Base-by-base conservation (phyloP, 2,888 invertebrate genomes). In the Anagyrus pseudococci region DNA sequence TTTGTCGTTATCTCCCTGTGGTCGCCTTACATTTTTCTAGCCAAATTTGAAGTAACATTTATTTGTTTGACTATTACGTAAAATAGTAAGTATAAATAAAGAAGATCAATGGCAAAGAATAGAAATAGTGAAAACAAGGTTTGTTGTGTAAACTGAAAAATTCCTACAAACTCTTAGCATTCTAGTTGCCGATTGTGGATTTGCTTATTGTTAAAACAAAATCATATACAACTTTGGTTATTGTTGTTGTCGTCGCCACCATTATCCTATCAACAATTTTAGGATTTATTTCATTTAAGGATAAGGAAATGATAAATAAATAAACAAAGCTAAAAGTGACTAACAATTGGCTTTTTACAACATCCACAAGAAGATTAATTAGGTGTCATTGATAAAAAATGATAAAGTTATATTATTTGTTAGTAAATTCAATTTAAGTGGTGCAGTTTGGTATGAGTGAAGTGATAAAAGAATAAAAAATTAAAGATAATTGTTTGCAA, bases 181-280 rank as follows among this genome's bases (percentile, higher is more conserved):
- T 66, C 57, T 62, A 62, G 66, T 62, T 66, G 56, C 58, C 50
- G 52, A 62, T 62, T 44, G 49, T 60, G 62, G 50, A 62, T 44
- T 60, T 57, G 57, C 66, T 66, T 63, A 50, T 63, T 55, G 52
- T 54, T 54, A 20, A 54, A 47, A 49, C 58, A 59, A 37, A 44
- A 46, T 15, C 4, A 29, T 29, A 29, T 29, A 10, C 43, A 43
- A 43, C n/a, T 43, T 17, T 19, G 1, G 43, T 43, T n/a, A n/a
- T n/a, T n/a, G n/a, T n/a, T n/a, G n/a, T n/a, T n/a, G n/a, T n/a
- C n/a, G n/a, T n/a, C 7, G 43, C n/a, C n/a, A n/a, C 43, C 19
- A 43, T 15, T n/a, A 43, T 17, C 10, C 7, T 19, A 43, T 43
- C 17, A 41, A 41, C 19, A 26, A 25, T 15, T 15, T 7, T 29